phyloP scores from a whole-genome alignment of 2,797 vertebrate species.

The Amblyraja radiata region DNA sequence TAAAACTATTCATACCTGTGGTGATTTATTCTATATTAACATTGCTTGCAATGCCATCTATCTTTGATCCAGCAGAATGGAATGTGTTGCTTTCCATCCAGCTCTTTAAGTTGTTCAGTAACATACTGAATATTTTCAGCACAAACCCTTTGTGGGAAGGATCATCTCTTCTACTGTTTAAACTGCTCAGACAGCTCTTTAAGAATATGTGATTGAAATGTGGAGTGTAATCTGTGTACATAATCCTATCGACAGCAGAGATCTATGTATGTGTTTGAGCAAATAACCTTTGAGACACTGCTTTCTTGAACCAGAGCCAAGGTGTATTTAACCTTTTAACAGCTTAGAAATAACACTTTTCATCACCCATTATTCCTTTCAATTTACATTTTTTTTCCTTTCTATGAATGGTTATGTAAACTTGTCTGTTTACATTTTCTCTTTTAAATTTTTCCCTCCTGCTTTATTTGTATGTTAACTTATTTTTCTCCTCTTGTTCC shows the following conservation, averaged over 20 bases:
- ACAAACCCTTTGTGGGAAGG: no score
- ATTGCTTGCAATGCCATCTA: no score
- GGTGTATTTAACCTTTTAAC: constrained; percentile 1
- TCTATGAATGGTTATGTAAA: neutral
- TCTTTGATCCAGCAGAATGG: no score
- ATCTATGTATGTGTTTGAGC: constrained; percentile 7
- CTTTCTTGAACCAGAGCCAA: constrained; percentile 6
- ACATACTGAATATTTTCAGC: no score
- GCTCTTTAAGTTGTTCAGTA: no score
- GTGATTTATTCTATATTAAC: no score
- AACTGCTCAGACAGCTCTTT: neutral
- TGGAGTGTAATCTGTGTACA: constrained; percentile 6
- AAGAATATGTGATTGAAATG: neutral
- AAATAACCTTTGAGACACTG: constrained; percentile 9
- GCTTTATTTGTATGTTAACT: neutral
- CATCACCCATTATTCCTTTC: neutral
- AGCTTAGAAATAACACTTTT: neutral
- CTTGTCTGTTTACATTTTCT: neutral
- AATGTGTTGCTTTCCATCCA: no score
- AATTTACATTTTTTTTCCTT: neutral
- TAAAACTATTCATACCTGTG: no score
- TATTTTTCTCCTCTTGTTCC: neutral
- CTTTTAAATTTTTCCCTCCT: neutral
- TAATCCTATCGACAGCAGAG: constrained; percentile 16
- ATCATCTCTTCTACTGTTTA: constrained; percentile 11